phyloP scores from a whole-genome alignment of 1,140 invertebrate species.

The Halictus rubicundus region DNA sequence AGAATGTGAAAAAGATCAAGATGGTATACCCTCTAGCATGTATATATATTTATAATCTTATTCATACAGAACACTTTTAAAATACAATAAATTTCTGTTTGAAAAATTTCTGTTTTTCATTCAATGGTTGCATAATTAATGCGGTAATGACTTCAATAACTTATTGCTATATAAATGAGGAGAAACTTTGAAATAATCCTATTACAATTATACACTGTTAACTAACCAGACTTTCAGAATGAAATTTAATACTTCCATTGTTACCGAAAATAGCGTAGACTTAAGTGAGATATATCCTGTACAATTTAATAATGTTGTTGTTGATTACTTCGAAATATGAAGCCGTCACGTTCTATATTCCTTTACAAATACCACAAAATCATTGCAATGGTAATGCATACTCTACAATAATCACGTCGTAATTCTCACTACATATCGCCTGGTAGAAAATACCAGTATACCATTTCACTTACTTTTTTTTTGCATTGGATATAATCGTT shows the following conservation, averaged over 20 bases:
- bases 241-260: conserved; percentile 35
- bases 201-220: conserved; percentile 25
- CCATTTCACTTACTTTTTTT: not conserved
- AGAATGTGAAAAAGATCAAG: no score
- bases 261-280: conserved; percentile 29
- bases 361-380: conserved; percentile 23
- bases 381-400: conserved; percentile 20
- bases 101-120: not conserved
- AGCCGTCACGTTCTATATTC: conserved; percentile 9
- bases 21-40: no score
- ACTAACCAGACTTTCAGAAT: conserved; percentile 39
- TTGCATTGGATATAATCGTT: conserved; percentile 17
- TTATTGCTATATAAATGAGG: conserved; percentile 30
- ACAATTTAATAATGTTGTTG: not conserved
- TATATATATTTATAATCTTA: conserved; percentile 4
- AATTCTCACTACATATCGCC: conserved; percentile 34
- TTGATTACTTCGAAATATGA: conserved; percentile 27
- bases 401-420: conserved; percentile 33
- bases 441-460: conserved; percentile 17
- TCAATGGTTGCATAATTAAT: conserved; percentile 11
- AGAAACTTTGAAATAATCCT: conserved; percentile 19
- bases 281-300: conserved; percentile 9
- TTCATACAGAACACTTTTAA: conserved; percentile 27
- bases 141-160: conserved; percentile 24
- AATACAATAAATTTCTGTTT: conserved; percentile 16